A percentile compares a stretch with the other conserved stretches of the same genome.
Conservation (phyloP, 2,888 invertebrate species). For the Nineta flava region DNA sequence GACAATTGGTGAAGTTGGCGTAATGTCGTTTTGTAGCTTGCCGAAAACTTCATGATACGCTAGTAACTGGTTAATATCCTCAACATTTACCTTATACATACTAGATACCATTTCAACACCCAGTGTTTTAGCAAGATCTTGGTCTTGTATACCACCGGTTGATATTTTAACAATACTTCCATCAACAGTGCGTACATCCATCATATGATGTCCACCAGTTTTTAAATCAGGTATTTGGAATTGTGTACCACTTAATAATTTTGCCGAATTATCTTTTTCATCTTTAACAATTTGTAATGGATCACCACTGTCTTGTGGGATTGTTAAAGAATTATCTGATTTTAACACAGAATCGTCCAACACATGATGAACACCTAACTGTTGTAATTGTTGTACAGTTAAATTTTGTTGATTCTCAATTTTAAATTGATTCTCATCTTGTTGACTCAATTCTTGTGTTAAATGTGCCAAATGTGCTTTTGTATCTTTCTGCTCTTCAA, state of each 20-base stretch:
- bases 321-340: slow-evolving; percentile 1
- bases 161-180: slow-evolving; percentile 61
- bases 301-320: background rate
- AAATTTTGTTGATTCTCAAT: slow-evolving; percentile 29
- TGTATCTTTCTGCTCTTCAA: slow-evolving; percentile 27
- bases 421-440: slow-evolving; percentile 24
- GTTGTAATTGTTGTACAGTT: slow-evolving; percentile 40
- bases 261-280: slow-evolving; percentile 37
- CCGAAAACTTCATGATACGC: slow-evolving; percentile 79
- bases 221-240: slow-evolving; percentile 32
- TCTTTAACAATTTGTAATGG: slow-evolving; percentile 36
- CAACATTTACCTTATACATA: slow-evolving; percentile 65
- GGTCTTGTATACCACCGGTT: slow-evolving; percentile 37
- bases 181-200: slow-evolving; percentile 48
- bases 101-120: slow-evolving; percentile 60
- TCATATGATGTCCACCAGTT: slow-evolving; percentile 29
- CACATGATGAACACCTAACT: slow-evolving; percentile 44
- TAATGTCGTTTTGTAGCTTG: slow-evolving; percentile 42
- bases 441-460: slow-evolving; percentile 31
- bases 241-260: slow-evolving; percentile 24
- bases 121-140: slow-evolving; percentile 40
- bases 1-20: slow-evolving; percentile 25
- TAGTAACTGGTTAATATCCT: slow-evolving; percentile 67
- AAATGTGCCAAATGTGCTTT: slow-evolving; percentile 25
- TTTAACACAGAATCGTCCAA: slow-evolving; percentile 25